Percentiles rank a stretch among this genome's conserved stretches.
These are phyloP conservation scores for Ophion obscuratus DNA, from an alignment of 2,888 invertebrate species.

Conservation along the genomic window DNA sequence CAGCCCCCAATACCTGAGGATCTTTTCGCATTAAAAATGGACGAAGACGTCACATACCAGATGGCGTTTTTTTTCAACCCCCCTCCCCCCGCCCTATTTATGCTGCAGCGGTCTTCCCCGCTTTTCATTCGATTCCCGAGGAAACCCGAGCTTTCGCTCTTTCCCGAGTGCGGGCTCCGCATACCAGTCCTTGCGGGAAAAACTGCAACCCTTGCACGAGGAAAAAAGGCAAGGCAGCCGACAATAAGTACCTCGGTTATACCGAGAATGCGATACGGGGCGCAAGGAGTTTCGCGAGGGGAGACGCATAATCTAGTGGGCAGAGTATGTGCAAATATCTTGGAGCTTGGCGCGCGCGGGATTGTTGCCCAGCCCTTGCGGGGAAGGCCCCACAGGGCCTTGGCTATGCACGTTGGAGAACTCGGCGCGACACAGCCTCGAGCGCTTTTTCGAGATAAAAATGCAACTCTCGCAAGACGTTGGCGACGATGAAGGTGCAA, in stretches of 20 bases:
- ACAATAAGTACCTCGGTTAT: conserved; percentile 43
- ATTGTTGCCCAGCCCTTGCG: background rate
- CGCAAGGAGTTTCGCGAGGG: conserved; percentile 32
- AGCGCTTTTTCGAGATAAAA: conserved; percentile 20
- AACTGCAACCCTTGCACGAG: conserved; percentile 23
- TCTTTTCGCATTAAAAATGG: background rate
- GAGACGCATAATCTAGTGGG: conserved; percentile 54
- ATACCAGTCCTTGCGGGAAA: background rate
- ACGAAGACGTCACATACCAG: background rate
- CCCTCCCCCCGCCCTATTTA: background rate
- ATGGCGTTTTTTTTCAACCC: background rate
- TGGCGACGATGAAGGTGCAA: background rate
- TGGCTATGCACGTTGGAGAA: background rate
- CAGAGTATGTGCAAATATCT: conserved; percentile 46
- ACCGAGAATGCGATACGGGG: conserved; percentile 38
- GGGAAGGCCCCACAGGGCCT: background rate
- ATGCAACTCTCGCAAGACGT: conserved; percentile 29
- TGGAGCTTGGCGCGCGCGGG: conserved; percentile 4
- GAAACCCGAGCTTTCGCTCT: background rate
- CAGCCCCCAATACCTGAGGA: background rate
- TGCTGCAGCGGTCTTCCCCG: no score
- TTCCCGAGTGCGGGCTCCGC: background rate
- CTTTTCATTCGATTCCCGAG: no score
- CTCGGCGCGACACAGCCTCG: background rate
- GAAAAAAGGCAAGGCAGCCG: background rate